phyloP scores from a whole-genome alignment of 1,140 invertebrate species.

The Aphelinus atriplicis region DNA sequence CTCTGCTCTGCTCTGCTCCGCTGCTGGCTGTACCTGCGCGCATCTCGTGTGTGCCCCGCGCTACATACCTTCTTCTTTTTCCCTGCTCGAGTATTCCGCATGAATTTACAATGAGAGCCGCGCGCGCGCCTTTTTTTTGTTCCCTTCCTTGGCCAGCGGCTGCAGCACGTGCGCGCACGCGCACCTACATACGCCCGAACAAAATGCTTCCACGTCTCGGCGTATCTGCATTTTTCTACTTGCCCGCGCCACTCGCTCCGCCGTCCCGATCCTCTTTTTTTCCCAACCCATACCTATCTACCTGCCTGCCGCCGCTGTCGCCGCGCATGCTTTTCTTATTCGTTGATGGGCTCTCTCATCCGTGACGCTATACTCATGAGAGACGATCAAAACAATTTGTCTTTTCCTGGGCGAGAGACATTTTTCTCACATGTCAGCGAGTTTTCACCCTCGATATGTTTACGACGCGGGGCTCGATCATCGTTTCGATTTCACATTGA shows the following conservation, averaged over 20 bases:
- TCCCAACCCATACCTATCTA: background rate
- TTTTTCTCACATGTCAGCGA: too few species aligned
- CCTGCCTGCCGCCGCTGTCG: too few species aligned
- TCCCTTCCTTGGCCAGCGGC: background rate
- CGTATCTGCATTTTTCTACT: constrained; percentile 41
- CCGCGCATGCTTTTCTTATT: too few species aligned
- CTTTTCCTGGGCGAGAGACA: too few species aligned
- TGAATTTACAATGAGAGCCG: constrained; percentile 55
- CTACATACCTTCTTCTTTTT: constrained; percentile 1
- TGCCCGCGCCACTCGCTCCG: background rate
- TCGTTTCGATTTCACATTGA: too few species aligned
- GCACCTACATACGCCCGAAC: constrained; percentile 2
- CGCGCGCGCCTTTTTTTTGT: constrained; percentile 27
- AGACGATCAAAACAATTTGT: too few species aligned
- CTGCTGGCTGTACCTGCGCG: too few species aligned
- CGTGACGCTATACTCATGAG: too few species aligned
- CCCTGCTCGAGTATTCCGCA: constrained; percentile 48
- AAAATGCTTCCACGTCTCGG: constrained; percentile 34
- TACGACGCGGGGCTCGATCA: too few species aligned
- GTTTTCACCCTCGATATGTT: too few species aligned
- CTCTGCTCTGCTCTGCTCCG: background rate
- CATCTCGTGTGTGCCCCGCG: background rate
- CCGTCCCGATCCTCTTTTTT: background rate
- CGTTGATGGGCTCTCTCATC: too few species aligned
- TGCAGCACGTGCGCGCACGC: background rate